phyloP scores from a whole-genome alignment of 2,113 vertebrate species.

The Melanerpes formicivorus region DNA sequence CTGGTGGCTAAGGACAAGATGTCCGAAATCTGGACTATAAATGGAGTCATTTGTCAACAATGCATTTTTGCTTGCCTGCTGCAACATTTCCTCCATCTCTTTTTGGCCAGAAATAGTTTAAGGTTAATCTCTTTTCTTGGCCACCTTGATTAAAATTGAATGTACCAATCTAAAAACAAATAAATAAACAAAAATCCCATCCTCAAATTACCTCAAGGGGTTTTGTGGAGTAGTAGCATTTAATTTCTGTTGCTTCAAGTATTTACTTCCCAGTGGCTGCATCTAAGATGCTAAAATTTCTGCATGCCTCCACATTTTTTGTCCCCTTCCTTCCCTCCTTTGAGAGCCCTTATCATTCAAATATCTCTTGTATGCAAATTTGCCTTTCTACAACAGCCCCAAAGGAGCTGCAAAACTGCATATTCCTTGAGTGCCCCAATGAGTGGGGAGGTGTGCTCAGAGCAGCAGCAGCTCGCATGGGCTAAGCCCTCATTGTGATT shows the following conservation, averaged over 20 bases:
- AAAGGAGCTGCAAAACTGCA: background rate
- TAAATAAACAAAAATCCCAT: background rate
- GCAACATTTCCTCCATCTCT: slow-evolving; percentile 41
- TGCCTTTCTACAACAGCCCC: background rate
- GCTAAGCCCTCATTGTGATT: background rate
- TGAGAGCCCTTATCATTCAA: background rate
- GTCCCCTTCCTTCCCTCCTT: background rate
- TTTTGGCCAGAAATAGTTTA: slow-evolving; percentile 40
- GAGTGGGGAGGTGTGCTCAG: background rate
- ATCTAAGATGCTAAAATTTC: background rate
- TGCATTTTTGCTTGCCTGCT: slow-evolving; percentile 61
- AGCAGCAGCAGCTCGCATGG: background rate
- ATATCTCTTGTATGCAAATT: background rate
- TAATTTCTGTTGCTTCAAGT: background rate
- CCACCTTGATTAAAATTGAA: background rate
- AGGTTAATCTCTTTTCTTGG: slow-evolving; percentile 44
- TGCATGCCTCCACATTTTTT: background rate
- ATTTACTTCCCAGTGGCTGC: background rate
- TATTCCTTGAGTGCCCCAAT: background rate
- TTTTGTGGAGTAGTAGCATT: background rate
- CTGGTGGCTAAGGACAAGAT: slow-evolving; percentile 75
- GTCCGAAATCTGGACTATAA: slow-evolving; percentile 75
- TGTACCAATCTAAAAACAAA: background rate
- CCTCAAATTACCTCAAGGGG: background rate
- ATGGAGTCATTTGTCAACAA: slow-evolving; percentile 74